Base-by-base conservation (phyloP, 2,888 invertebrate genomes). In the Idaea aversata region DNA sequence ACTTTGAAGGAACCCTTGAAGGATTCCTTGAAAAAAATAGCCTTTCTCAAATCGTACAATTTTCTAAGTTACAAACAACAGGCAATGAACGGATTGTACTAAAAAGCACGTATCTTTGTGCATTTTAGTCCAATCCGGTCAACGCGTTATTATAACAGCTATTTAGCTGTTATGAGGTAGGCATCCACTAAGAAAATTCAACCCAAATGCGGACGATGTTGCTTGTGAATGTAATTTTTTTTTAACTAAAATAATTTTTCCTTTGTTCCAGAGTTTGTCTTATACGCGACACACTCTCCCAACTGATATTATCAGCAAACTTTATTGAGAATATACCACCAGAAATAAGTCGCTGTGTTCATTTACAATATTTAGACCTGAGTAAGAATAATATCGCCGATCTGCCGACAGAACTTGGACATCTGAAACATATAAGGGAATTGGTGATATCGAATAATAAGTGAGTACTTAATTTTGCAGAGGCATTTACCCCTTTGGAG, bases 381-480 rank as follows among this genome's bases (percentile, higher is more conserved):
- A 95, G 96, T 74, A 96, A 95, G 81, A 98, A 98, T 87, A 87
- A 88, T 65, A 86, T 98, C 5, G 80, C 87, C 0, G 92, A 94
- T 61, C 85, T 98, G 68, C 97, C 97, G 0, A 72, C 86, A 0
- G 95, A 94, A 75, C 85, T 97, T 61, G 93, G 94, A 69, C 77
- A 89, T 57, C 85, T 98, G 72, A 94, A 94, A 65, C 90, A 94
- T 63, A 83, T 98, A 72, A 93, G 97, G 74, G 98, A 98, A 87
- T 92, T 98, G 6, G 95, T 96, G 75, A 94, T 98, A 75, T 95
- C 96, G 5, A 95, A 95, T 81, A 98, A 98, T 88, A 96, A 94
- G 98, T 97, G 83, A 86, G 90, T 86, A 68, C 13, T 25, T 16
- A 58, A n/a, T n/a, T n/a, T n/a, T n/a, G n/a, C n/a, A n/a, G n/a